Percentiles rank a stretch among this genome's conserved stretches.
Evolutionary conservation across 2,113 vertebrate species (phyloP).

Genomic region (Dipodomys merriami): DNA sequence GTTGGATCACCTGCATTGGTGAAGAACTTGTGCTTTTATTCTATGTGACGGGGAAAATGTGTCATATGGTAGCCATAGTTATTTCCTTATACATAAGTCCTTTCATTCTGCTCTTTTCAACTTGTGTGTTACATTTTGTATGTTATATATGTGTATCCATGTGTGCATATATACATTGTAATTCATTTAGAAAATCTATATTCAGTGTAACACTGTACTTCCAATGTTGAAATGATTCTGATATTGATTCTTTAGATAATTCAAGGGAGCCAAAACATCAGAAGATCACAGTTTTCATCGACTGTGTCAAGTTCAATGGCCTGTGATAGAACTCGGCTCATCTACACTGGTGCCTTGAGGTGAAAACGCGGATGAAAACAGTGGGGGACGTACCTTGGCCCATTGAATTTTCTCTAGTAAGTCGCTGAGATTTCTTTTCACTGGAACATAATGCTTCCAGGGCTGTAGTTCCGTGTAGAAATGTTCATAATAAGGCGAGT

Average conservation of each 20-base stretch:
- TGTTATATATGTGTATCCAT: background rate
- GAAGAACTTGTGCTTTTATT: conserved; percentile 1
- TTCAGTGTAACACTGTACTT: background rate
- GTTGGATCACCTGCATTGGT: background rate
- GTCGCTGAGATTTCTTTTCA: conserved; percentile 92
- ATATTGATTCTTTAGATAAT: background rate
- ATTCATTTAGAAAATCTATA: conserved; percentile 46
- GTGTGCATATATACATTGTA: background rate
- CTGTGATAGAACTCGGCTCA: background rate
- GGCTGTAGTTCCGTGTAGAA: conserved; percentile 91
- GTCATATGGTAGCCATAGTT: too few relatives aligned
- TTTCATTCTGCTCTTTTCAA: background rate
- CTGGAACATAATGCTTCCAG: conserved; percentile 91
- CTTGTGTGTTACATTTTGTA: background rate
- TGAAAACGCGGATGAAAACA: background rate
- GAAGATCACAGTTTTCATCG: conserved; percentile 34
- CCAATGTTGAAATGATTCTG: conserved; percentile 25
- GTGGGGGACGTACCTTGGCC: conserved; percentile 88
- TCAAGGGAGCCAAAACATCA: conserved; percentile 11
- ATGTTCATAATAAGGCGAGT: conserved; percentile 93
- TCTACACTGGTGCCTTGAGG: background rate
- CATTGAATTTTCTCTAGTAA: conserved; percentile 92
- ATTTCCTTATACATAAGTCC: background rate
- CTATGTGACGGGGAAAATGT: background rate
- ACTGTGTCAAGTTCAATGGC: conserved; percentile 11